These are phyloP conservation scores for Atrina japonica DNA, from an alignment of 2,888 invertebrate genomes.

Conservation along the genomic window DNA sequence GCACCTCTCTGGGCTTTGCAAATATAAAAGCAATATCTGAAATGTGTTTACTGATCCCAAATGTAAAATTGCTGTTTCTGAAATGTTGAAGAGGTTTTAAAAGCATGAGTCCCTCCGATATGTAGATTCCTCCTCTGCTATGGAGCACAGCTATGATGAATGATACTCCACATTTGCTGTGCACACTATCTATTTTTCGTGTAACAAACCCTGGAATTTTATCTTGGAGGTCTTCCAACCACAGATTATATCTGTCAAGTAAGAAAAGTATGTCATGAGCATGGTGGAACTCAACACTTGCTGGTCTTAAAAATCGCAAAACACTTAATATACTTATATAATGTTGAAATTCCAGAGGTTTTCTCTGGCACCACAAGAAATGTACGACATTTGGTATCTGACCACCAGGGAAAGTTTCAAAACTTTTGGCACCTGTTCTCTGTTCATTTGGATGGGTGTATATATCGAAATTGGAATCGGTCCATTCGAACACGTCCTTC, in stretches of 20 bases:
- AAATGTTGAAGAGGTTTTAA: conserved; percentile 37
- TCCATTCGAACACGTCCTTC: neutral
- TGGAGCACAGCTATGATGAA: too few relatives aligned
- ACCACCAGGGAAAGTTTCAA: neutral
- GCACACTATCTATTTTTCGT: conserved; percentile 53
- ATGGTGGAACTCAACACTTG: conserved; percentile 68
- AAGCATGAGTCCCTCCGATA: conserved; percentile 61
- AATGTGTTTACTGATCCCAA: conserved; percentile 17
- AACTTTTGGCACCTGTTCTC: too few relatives aligned
- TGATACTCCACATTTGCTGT: conserved; percentile 64
- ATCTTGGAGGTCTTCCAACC: conserved; percentile 67
- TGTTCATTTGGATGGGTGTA: neutral
- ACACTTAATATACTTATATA: conserved; percentile 73
- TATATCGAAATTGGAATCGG: neutral
- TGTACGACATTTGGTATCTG: conserved; percentile 60
- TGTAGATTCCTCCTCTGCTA: conserved; percentile 47
- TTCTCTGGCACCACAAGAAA: conserved; percentile 73
- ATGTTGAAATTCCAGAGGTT: conserved; percentile 70
- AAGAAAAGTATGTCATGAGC: conserved; percentile 35
- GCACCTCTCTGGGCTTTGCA: too few relatives aligned
- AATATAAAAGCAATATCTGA: too few relatives aligned
- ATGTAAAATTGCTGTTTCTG: conserved; percentile 35
- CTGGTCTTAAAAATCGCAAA: conserved; percentile 68
- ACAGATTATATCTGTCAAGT: conserved; percentile 65
- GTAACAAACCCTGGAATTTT: conserved; percentile 63